Evolutionary conservation across 2,797 vertebrate genomes (phyloP).

Genomic region (Crocodylus rhombifer): DNA sequence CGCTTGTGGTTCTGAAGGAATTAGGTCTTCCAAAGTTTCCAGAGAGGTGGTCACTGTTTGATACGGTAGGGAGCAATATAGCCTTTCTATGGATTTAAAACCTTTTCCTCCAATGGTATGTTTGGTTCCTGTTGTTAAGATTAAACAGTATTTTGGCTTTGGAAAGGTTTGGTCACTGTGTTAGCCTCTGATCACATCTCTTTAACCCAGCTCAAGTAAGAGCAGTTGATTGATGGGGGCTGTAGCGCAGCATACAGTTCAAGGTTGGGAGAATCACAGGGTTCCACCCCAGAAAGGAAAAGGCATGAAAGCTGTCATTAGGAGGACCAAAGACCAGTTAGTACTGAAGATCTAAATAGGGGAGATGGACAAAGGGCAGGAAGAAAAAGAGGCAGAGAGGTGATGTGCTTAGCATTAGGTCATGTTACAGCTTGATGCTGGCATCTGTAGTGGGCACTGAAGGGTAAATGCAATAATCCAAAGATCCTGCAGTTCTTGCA

Average conservation of each 20-base stretch:
- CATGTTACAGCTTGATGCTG: background rate
- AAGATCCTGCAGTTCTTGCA: background rate
- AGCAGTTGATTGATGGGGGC: background rate
- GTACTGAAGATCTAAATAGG: slow-evolving; percentile 34
- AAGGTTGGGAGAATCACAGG: slow-evolving; percentile 32
- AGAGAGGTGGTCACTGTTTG: background rate
- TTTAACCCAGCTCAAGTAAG: slow-evolving; percentile 1
- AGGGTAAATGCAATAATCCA: background rate
- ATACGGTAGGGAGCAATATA: background rate
- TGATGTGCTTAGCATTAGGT: background rate
- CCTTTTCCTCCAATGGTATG: background rate
- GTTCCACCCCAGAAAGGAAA: slow-evolving; percentile 25
- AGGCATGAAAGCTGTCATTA: background rate
- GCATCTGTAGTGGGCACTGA: background rate
- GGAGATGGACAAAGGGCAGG: slow-evolving; percentile 57
- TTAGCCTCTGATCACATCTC: background rate
- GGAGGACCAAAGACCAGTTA: too few species aligned
- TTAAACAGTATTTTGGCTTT: slow-evolving; percentile 54
- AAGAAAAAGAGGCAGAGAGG: slow-evolving; percentile 22
- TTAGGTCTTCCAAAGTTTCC: background rate
- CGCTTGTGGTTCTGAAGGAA: background rate
- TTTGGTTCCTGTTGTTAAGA: background rate
- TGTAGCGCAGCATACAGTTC: slow-evolving; percentile 40
- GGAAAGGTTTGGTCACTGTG: slow-evolving; percentile 2
- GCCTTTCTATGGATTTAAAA: background rate